Percentiles rank a stretch among this genome's conserved stretches.
These are phyloP conservation scores for Macrobrachium rosenbergii DNA, from an alignment of 1,140 invertebrate species.

Conservation along the genomic window DNA sequence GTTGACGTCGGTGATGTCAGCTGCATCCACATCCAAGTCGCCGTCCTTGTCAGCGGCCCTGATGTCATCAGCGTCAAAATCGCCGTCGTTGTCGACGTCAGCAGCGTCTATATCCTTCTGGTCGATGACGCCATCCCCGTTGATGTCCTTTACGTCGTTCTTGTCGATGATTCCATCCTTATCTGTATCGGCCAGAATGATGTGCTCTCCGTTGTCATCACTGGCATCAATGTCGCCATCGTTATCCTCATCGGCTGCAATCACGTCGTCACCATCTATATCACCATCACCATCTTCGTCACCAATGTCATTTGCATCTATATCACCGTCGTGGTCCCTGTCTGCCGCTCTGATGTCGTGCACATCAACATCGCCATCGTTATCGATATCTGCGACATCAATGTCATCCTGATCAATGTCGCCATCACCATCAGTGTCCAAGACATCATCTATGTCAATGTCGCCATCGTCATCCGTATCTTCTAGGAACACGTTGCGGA, in stretches of 20 bases:
- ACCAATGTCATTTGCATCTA: constrained; percentile 42
- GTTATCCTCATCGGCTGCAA: constrained; percentile 52
- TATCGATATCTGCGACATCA: constrained; percentile 63
- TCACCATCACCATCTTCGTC: constrained; percentile 57
- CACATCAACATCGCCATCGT: constrained; percentile 61
- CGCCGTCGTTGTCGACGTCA: constrained; percentile 63
- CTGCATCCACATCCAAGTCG: constrained; percentile 54
- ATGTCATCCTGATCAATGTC: constrained; percentile 62
- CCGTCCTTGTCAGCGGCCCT: constrained; percentile 47
- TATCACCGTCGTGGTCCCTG: constrained; percentile 59
- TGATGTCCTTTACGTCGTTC: constrained; percentile 35
- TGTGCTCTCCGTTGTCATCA: constrained; percentile 42
- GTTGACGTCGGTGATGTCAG: constrained; percentile 53
- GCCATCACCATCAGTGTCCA: constrained; percentile 62
- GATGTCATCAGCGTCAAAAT: constrained; percentile 58
- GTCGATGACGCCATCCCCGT: constrained; percentile 56
- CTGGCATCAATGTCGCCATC: constrained; percentile 62
- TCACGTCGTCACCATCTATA: constrained; percentile 49
- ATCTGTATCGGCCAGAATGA: constrained; percentile 49
- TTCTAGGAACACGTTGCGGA: constrained; percentile 49
- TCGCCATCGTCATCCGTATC: constrained; percentile 62
- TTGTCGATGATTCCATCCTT: constrained; percentile 57
- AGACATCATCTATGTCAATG: constrained; percentile 59
- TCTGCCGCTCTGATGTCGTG: constrained; percentile 54
- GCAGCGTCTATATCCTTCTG: constrained; percentile 46